Conservation (phyloP, 2,888 invertebrate species). For the Lasioglossum morio region DNA sequence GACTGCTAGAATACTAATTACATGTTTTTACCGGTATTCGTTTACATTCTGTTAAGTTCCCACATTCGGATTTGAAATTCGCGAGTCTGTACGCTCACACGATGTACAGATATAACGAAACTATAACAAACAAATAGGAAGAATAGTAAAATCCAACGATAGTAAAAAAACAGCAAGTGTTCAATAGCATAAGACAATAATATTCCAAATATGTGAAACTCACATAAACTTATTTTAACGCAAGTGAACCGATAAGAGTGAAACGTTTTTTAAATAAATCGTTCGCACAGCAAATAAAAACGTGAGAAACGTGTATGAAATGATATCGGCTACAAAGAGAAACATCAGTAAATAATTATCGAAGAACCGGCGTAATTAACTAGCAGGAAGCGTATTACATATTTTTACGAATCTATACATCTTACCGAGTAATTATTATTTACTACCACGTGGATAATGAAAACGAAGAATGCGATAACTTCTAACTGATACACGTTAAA, state of each 20-base stretch:
- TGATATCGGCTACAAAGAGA: constrained; percentile 2
- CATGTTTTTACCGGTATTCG: constrained; percentile 9
- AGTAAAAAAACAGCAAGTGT: not conserved
- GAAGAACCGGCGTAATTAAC: not conserved
- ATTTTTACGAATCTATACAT: not conserved
- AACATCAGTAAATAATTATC: not conserved
- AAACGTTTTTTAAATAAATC: not conserved
- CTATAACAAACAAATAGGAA: not conserved
- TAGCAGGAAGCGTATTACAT: not conserved
- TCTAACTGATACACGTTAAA: not conserved
- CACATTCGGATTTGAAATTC: constrained; percentile 60
- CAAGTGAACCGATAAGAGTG: not conserved
- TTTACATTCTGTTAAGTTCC: constrained; percentile 40
- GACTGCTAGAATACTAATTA: constrained; percentile 28
- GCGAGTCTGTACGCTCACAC: constrained; percentile 9
- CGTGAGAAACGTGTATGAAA: not conserved
- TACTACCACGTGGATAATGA: constrained; percentile 1
- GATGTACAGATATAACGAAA: not conserved
- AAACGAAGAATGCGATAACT: constrained; percentile 1
- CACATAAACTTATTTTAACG: constrained; percentile 5
- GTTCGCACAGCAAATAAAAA: not conserved
- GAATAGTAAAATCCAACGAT: not conserved
- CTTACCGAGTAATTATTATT: constrained; percentile 17
- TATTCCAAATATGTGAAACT: constrained; percentile 18
- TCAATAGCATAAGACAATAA: not conserved